Percentiles rank a stretch among this genome's conserved stretches.
These are phyloP conservation scores for Scaptomyza flava DNA, from an alignment of 2,888 invertebrate species.

Conservation along the genomic window DNA sequence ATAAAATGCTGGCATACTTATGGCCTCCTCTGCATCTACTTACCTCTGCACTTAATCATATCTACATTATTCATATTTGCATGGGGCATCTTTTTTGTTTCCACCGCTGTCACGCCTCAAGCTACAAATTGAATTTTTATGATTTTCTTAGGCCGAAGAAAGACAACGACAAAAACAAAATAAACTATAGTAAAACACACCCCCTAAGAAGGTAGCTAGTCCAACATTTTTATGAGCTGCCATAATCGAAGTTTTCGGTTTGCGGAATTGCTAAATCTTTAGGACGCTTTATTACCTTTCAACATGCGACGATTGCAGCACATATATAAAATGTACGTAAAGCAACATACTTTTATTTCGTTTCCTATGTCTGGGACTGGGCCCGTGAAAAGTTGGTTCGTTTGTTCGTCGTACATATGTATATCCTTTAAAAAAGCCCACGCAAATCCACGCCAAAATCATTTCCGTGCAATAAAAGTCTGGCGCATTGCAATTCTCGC, in stretches of 20 bases:
- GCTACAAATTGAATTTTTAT: slow-evolving; percentile 71
- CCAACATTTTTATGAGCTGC: slow-evolving; percentile 62
- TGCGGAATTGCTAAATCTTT: slow-evolving; percentile 35
- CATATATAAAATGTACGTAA: slow-evolving; percentile 16
- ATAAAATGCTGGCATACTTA: slow-evolving; percentile 50
- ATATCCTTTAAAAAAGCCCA: slow-evolving; percentile 6
- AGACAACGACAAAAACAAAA: slow-evolving; percentile 45
- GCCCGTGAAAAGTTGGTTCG: slow-evolving; percentile 26
- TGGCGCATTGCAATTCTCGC: slow-evolving; percentile 60
- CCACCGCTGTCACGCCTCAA: slow-evolving; percentile 30
- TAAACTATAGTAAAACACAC: slow-evolving; percentile 52
- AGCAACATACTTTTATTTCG: slow-evolving; percentile 28
- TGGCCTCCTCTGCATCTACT: slow-evolving; percentile 2
- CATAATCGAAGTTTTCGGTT: slow-evolving; percentile 67
- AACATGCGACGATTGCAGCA: slow-evolving; percentile 66
- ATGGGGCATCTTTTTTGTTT: slow-evolving; percentile 8
- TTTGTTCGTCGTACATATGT: slow-evolving; percentile 21
- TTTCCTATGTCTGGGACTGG: slow-evolving; percentile 22
- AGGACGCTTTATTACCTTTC: slow-evolving; percentile 54
- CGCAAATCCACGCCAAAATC: slow-evolving; percentile 48
- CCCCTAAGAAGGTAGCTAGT: slow-evolving; percentile 45
- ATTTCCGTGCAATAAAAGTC: slow-evolving; percentile 73
- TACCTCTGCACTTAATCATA: slow-evolving; percentile 21
- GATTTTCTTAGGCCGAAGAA: slow-evolving; percentile 26
- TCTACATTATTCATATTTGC: slow-evolving; percentile 47